phyloP scores from a whole-genome alignment of 30 jellyfish, hydroid and myxozoan genomes.

The Aurelia coerulea region DNA sequence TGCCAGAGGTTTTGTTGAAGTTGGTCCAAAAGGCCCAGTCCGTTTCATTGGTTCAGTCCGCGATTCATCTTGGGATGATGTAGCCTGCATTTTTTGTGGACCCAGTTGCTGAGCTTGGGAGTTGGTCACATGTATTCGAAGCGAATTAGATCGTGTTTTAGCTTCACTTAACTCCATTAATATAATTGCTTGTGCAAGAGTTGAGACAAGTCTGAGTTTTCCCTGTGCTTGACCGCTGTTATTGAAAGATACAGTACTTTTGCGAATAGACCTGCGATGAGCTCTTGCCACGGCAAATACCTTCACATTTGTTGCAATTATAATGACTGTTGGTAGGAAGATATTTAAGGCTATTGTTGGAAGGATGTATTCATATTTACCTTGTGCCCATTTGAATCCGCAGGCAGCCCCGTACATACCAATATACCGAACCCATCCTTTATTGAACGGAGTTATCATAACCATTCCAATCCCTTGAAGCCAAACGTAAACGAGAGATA shows the following conservation, averaged over 20 bases:
- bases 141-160: neutral
- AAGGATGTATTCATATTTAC: conserved; percentile 1
- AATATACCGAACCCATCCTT: conserved; percentile 17
- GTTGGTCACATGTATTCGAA: too few relatives aligned
- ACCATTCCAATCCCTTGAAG: conserved; percentile 9
- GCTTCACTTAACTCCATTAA: conserved; percentile 6
- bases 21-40: too few relatives aligned
- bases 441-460: neutral
- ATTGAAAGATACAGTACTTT: neutral
- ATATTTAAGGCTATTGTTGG: neutral
- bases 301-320: conserved; percentile 6
- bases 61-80: too few relatives aligned
- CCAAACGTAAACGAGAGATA: neutral
- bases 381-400: conserved; percentile 10
- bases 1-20: too few relatives aligned
- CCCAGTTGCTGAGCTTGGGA: too few relatives aligned
- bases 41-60: too few relatives aligned
- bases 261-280: conserved; percentile 17
- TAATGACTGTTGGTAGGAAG: neutral
- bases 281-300: conserved; percentile 24
- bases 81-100: too few relatives aligned
- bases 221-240: conserved; percentile 4
- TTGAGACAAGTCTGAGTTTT: conserved; percentile 4
- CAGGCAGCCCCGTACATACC: conserved; percentile 27
- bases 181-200: conserved; percentile 22